Evolutionary conservation across 1,140 invertebrate species (phyloP).

Genomic region (Chironomus striatipennis): DNA sequence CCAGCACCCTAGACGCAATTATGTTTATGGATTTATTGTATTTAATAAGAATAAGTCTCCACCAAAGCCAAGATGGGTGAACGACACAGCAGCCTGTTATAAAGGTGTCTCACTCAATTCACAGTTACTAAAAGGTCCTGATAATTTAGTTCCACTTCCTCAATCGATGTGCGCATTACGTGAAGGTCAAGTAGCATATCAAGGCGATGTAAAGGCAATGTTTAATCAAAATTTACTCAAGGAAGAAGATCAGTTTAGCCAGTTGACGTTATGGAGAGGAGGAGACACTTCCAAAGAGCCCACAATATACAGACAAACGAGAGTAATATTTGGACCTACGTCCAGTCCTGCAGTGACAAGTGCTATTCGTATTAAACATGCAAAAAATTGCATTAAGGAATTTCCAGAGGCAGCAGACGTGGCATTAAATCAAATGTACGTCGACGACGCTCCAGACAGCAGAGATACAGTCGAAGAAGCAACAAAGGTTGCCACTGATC

Average conservation of each 20-base stretch:
- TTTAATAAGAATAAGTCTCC: too few species aligned
- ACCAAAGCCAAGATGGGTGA: background rate
- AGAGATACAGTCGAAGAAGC: constrained; percentile 27
- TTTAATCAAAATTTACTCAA: constrained; percentile 31
- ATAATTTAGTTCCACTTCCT: too few species aligned
- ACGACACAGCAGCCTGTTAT: constrained; percentile 30
- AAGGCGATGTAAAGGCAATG: constrained; percentile 30
- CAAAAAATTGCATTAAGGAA: background rate
- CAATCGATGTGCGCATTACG: background rate
- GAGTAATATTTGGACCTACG: constrained; percentile 26
- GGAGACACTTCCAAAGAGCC: background rate
- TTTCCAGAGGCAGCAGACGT: background rate
- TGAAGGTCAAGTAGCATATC: constrained; percentile 14
- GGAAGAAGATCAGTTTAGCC: constrained; percentile 28
- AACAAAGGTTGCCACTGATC: constrained; percentile 26
- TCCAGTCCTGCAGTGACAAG: constrained; percentile 25
- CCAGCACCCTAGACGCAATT: too few species aligned
- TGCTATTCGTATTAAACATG: constrained; percentile 20
- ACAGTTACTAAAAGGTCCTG: constrained; percentile 25
- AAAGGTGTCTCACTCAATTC: constrained; percentile 30
- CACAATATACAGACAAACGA: background rate
- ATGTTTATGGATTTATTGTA: too few species aligned
- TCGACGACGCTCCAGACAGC: constrained; percentile 37
- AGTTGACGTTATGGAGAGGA: constrained; percentile 30
- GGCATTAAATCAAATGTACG: constrained; percentile 29